phyloP scores from a whole-genome alignment of 2,888 invertebrate species.

The Nomada ferruginata region DNA sequence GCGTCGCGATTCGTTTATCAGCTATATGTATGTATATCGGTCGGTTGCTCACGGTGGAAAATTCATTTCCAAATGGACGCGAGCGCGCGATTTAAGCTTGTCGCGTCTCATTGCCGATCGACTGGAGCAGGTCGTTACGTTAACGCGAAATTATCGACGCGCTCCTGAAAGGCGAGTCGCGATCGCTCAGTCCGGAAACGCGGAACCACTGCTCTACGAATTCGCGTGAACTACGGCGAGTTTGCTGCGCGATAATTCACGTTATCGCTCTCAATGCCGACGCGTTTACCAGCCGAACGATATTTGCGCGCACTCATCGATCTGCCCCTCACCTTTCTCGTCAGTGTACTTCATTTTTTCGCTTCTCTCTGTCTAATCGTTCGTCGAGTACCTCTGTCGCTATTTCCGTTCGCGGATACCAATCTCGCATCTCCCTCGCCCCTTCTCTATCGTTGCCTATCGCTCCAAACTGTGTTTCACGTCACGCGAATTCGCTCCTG shows the following conservation, averaged over 20 bases:
- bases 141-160: constrained; percentile 27
- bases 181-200: constrained; percentile 8
- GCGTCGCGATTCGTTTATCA: neutral
- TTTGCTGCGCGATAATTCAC: constrained; percentile 74
- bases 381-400: neutral
- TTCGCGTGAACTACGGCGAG: constrained; percentile 46
- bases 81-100: neutral
- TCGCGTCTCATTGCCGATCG: constrained; percentile 9
- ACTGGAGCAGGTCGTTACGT: constrained; percentile 10
- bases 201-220: constrained; percentile 60
- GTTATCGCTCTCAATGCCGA: constrained; percentile 72
- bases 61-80: neutral
- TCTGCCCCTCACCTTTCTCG: constrained; percentile 24
- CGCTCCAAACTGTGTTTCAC: neutral
- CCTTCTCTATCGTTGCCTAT: constrained; percentile 8
- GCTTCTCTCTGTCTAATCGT: neutral
- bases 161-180: constrained; percentile 4
- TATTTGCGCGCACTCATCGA: neutral
- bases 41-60: neutral
- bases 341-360: constrained; percentile 19
- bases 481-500: neutral
- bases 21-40: too few relatives aligned
- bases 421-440: neutral
- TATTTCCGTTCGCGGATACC: constrained; percentile 28
- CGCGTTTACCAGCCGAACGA: constrained; percentile 62